Percentiles rank a stretch among this genome's conserved stretches.
These are phyloP conservation scores for Amphiprion percula DNA, from an alignment of 2,113 vertebrate species.

Conservation along the genomic window DNA sequence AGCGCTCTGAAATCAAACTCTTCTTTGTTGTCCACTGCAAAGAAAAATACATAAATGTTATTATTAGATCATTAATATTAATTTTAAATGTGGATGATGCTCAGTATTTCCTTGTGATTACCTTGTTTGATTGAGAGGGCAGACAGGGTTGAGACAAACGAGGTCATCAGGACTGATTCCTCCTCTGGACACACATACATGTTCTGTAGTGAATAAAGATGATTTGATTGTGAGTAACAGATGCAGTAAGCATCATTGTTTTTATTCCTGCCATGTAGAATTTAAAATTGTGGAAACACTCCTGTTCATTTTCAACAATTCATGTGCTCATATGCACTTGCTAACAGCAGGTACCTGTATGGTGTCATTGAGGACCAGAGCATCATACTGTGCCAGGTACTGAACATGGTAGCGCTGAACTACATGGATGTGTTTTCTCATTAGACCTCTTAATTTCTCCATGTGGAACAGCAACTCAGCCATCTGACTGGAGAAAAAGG, in stretches of 20 bases:
- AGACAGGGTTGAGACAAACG: slow-evolving; percentile 92
- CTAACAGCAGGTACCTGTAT: slow-evolving; percentile 86
- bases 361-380: slow-evolving; percentile 90
- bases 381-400: slow-evolving; percentile 93
- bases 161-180: slow-evolving; percentile 92
- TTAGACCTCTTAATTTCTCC: slow-evolving; percentile 85
- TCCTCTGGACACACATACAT: slow-evolving; percentile 96
- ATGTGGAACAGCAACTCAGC: slow-evolving; percentile 91
- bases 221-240: no score
- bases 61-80: background rate
- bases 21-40: slow-evolving; percentile 87
- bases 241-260: background rate
- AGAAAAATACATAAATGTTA: background rate
- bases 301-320: no score
- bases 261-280: background rate
- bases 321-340: no score
- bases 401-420: slow-evolving; percentile 91
- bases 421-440: slow-evolving; percentile 76
- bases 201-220: slow-evolving; percentile 80
- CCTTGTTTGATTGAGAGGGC: slow-evolving; percentile 90
- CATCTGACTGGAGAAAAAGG: slow-evolving; percentile 80
- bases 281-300: background rate
- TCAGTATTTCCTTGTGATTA: slow-evolving; percentile 46
- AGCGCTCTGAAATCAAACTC: slow-evolving; percentile 89
- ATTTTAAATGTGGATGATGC: background rate